Conservation (phyloP, 2,797 vertebrate species). For the Glossophaga mutica region DNA sequence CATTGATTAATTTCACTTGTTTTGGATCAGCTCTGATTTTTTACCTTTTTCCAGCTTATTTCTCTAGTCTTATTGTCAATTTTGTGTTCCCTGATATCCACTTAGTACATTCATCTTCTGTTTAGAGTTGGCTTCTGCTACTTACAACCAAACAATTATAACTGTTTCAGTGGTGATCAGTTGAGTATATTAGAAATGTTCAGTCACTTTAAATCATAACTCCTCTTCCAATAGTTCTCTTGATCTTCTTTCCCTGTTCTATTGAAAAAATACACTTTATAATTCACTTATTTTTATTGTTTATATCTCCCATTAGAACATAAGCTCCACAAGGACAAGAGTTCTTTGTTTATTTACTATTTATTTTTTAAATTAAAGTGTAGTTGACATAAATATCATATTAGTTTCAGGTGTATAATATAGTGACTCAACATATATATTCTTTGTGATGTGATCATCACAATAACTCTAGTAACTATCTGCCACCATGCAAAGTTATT, state of each 20-base stretch:
- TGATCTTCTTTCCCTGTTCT: not conserved
- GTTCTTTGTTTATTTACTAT: not conserved
- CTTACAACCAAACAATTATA: not conserved
- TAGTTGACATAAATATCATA: not conserved
- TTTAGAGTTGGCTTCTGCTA: conserved; percentile 1
- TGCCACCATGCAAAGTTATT: not conserved
- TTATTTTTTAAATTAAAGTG: not conserved
- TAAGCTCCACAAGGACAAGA: not conserved
- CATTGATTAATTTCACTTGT: not conserved
- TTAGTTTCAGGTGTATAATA: not conserved
- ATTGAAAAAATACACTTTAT: not conserved
- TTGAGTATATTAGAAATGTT: not conserved
- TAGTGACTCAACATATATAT: not conserved
- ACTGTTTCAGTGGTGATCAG: not conserved
- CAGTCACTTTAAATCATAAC: not conserved
- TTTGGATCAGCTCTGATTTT: not conserved
- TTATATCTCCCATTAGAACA: not conserved
- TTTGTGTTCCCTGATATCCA: not conserved
- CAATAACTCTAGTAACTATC: not conserved
- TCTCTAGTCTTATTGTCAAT: not conserved
- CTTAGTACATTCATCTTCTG: not conserved
- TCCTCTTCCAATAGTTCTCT: not conserved
- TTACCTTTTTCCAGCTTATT: not conserved
- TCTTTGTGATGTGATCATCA: not conserved
- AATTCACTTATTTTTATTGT: not conserved